phyloP scores from a whole-genome alignment of 2,888 invertebrate genomes.

The Heteromurus nitidus region DNA sequence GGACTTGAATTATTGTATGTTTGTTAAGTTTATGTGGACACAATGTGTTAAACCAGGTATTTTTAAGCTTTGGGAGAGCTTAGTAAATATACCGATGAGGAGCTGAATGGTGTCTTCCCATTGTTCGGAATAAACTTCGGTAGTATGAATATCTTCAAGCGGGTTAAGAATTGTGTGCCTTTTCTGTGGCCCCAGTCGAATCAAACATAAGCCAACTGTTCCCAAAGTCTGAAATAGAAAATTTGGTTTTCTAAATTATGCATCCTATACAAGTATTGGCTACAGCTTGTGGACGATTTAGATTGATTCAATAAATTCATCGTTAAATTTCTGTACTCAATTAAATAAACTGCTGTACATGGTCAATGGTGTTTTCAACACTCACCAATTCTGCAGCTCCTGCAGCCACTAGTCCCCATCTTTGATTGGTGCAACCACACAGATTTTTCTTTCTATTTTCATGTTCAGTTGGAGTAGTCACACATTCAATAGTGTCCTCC shows the following conservation, averaged over 20 bases:
- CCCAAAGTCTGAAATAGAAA: constrained; percentile 56
- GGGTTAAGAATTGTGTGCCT: constrained; percentile 65
- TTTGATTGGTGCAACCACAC: constrained; percentile 26
- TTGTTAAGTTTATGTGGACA: background rate
- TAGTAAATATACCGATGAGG: constrained; percentile 57
- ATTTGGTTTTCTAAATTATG: background rate
- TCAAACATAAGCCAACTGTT: constrained; percentile 58
- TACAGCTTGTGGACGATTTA: too few relatives aligned
- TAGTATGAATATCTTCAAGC: constrained; percentile 28
- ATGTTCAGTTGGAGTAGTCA: background rate
- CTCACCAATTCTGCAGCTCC: constrained; percentile 39
- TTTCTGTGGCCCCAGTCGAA: constrained; percentile 52
- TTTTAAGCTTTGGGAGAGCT: too few relatives aligned
- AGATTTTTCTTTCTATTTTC: constrained; percentile 18
- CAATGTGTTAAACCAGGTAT: too few relatives aligned
- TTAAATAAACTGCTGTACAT: too few relatives aligned
- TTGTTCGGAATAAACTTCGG: constrained; percentile 49
- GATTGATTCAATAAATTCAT: too few relatives aligned
- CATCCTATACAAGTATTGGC: too few relatives aligned
- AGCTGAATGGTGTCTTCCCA: constrained; percentile 67
- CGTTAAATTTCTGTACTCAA: too few relatives aligned
- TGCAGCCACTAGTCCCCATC: constrained; percentile 42
- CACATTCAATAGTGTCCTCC: background rate
- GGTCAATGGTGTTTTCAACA: background rate
- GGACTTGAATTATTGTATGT: background rate